A percentile compares a stretch with the other conserved stretches of the same genome.
These are phyloP conservation scores for Schizopygopsis pylzovi DNA, from an alignment of 2,797 vertebrate species.

Conservation along the genomic window DNA sequence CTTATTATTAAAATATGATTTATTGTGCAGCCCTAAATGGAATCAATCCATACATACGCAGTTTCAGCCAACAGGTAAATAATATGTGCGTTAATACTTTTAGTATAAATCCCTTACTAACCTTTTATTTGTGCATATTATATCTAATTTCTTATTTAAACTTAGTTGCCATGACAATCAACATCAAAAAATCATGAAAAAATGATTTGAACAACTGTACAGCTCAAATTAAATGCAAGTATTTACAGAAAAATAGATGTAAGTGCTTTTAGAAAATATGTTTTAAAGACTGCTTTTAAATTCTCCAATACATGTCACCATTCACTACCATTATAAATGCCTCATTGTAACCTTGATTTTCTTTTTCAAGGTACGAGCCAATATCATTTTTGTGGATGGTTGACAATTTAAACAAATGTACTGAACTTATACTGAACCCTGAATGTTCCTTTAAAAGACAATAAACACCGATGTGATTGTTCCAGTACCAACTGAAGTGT, in stretches of 20 bases:
- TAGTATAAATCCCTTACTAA: neutral
- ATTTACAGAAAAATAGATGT: neutral
- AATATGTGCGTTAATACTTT: neutral
- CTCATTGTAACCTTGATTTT: neutral
- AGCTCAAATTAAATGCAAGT: neutral
- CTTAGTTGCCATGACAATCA: neutral
- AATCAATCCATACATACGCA: neutral
- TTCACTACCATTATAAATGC: neutral
- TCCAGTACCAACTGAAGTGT: slow-evolving; percentile 40
- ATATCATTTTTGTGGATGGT: neutral
- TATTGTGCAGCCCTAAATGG: neutral
- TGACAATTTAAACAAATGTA: neutral
- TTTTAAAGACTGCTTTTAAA: neutral
- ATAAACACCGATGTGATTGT: neutral
- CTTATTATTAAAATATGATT: neutral
- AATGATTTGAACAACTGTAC: neutral
- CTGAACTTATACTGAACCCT: neutral
- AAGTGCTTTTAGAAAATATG: neutral
- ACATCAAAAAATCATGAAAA: neutral
- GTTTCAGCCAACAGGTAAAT: neutral
- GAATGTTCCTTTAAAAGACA: neutral
- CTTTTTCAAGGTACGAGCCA: neutral
- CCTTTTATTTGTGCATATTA: neutral
- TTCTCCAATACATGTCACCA: neutral
- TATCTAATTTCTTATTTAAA: neutral